Base-by-base conservation (phyloP, 1,140 invertebrate genomes). In the Cyclina sinensis region DNA sequence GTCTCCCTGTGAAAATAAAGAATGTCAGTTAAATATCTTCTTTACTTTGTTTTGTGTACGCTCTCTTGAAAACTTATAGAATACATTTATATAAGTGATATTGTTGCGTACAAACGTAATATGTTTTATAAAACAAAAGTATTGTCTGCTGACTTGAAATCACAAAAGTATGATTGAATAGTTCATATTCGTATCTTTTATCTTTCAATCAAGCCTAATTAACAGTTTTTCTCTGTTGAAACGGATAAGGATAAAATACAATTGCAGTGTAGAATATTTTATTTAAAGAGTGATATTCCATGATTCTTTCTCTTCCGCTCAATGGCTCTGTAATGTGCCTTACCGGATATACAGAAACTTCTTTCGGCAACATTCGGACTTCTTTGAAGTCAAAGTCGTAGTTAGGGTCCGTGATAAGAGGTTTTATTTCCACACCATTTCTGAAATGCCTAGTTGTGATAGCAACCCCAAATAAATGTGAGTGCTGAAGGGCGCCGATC, bases 341-440 rank as follows among this genome's bases (percentile, higher is more conserved):
- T 86, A 92, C 91, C 68, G 68, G 80, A 82, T 86, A 81, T 5
- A 92, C 46, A 9, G 80, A 27, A 16, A 86, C 65, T 73, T 92
- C 89, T 3, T 92, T 57, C 24, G 39, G 76, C 14, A 90, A 54
- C 2, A 80, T 27, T 43, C 91, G 51, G 5, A 68, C 54, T 70
- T 93, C 90, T 57, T 93, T 91, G 62, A 86, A 93, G 54, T 93
- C 84, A 57, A 93, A 93, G 59, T 93, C 92, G 74, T 90, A 93
- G 18, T 88, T 68, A 24, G 89, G 57, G 59, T 93, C 91, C 24
- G 89, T 59, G 14, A 73, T 57, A 18, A 93, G 78, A 14, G 91
- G 91, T 43, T 76, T 32, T 4, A 90, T 73, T 73, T 93, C 92
- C 0, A 21, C 57, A 9, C 92, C 92, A 62, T 93, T 93, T 18